Evolutionary conservation across 2,113 vertebrate species (phyloP).

Genomic region (Nestor notabilis): DNA sequence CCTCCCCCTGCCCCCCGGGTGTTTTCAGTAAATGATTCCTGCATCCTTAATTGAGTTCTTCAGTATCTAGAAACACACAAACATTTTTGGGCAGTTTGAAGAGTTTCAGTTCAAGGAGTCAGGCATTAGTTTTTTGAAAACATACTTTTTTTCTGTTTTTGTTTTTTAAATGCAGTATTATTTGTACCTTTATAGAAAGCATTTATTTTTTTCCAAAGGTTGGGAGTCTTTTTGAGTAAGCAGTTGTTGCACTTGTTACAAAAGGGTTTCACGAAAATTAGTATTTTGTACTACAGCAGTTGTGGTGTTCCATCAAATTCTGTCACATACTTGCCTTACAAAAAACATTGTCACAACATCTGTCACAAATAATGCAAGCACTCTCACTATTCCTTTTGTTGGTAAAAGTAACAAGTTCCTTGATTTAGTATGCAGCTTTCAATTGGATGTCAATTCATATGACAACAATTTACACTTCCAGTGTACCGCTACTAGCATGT

Average conservation of each 20-base stretch:
- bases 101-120: background rate
- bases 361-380: constrained; percentile 39
- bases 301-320: background rate
- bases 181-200: background rate
- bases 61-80: background rate
- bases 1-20: rapidly evolving
- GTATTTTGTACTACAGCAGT: background rate
- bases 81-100: background rate
- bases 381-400: constrained; percentile 10
- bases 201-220: background rate
- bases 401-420: constrained; percentile 16
- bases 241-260: background rate
- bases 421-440: constrained; percentile 20
- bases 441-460: background rate
- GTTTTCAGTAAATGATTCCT: background rate
- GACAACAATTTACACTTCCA: constrained; percentile 36
- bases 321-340: background rate
- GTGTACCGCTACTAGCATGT: background rate
- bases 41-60: background rate
- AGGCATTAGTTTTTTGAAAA: background rate
- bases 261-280: constrained; percentile 5
- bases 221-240: background rate
- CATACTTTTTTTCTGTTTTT: background rate
- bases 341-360: constrained; percentile 21
- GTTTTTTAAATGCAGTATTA: background rate